Conservation (phyloP, 2,888 invertebrate genomes). For the Drosophila cracens region DNA sequence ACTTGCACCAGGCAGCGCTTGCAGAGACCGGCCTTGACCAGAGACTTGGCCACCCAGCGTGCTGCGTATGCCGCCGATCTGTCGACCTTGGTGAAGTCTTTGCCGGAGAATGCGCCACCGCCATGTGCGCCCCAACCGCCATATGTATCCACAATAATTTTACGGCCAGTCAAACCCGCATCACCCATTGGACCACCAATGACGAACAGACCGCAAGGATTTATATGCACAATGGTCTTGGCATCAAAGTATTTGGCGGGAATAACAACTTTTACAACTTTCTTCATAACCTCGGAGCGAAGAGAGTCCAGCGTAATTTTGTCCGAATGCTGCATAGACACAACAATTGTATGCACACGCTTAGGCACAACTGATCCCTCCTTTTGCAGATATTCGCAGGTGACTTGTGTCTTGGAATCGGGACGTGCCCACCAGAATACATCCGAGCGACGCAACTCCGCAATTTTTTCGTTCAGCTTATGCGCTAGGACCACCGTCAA, state of each 20-base stretch:
- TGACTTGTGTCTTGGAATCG: constrained; percentile 98
- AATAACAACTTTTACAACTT: constrained; percentile 96
- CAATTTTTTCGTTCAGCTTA: constrained; percentile 95
- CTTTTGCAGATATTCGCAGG: constrained; percentile 96
- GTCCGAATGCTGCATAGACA: constrained; percentile 98
- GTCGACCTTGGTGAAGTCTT: constrained; percentile 99
- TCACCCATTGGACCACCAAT: constrained; percentile 99
- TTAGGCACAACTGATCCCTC: constrained; percentile 97
- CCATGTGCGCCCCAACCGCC: constrained; percentile 99
- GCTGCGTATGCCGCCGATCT: constrained; percentile 99
- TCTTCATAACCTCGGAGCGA: constrained; percentile 93
- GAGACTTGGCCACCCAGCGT: constrained; percentile 99
- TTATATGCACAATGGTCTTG: constrained; percentile 97
- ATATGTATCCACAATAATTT: constrained; percentile 99
- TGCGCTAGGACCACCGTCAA: constrained; percentile 96
- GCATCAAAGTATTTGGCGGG: constrained; percentile 96
- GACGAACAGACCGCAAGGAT: constrained; percentile 97
- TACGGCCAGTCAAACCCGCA: constrained; percentile 98
- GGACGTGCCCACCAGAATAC: constrained; percentile 98
- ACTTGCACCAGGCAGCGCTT: constrained; percentile 98
- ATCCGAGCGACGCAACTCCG: constrained; percentile 94
- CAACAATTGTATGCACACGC: constrained; percentile 98
- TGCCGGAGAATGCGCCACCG: constrained; percentile 99
- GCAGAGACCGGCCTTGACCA: constrained; percentile 97
- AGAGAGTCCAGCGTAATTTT: constrained; percentile 94